A percentile compares a stretch with the other conserved stretches of the same genome.
Conservation (phyloP, 2,888 invertebrate genomes). For the Drosophila silvestris region DNA sequence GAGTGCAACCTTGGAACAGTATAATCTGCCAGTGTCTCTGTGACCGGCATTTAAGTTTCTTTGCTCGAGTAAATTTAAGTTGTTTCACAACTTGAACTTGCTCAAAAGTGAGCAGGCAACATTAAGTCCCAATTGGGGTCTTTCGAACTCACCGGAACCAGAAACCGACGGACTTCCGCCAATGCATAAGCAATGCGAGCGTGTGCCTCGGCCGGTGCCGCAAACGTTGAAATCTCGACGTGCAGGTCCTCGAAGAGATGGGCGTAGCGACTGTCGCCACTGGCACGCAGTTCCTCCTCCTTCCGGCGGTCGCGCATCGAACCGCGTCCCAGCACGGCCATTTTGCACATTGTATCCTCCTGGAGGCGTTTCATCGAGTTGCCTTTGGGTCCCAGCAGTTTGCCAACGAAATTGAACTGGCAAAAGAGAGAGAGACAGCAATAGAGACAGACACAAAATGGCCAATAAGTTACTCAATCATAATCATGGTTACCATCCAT, state of each 20-base stretch:
- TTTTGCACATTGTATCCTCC: slow-evolving; percentile 98
- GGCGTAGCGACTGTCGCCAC: slow-evolving; percentile 96
- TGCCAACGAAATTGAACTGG: slow-evolving; percentile 98
- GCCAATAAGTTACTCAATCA: slow-evolving; percentile 31
- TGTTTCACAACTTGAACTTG: slow-evolving; percentile 26
- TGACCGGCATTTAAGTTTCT: slow-evolving; percentile 40
- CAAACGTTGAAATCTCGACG: slow-evolving; percentile 96
- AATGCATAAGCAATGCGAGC: slow-evolving; percentile 93
- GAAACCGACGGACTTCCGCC: slow-evolving; percentile 92
- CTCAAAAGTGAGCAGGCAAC: not conserved
- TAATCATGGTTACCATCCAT: slow-evolving; percentile 18
- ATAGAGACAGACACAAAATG: slow-evolving; percentile 72
- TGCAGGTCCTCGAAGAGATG: slow-evolving; percentile 96
- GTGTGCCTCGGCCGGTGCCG: slow-evolving; percentile 96
- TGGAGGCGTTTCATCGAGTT: slow-evolving; percentile 96
- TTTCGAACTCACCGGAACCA: slow-evolving; percentile 89
- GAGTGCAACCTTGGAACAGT: slow-evolving; percentile 66
- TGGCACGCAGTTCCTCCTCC: slow-evolving; percentile 96
- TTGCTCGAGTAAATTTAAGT: slow-evolving; percentile 60
- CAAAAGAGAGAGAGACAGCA: not conserved
- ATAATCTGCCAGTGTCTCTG: slow-evolving; percentile 8
- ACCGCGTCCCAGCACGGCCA: slow-evolving; percentile 96
- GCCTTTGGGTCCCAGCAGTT: slow-evolving; percentile 96
- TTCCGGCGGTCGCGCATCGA: slow-evolving; percentile 97
- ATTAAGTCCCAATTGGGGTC: slow-evolving; percentile 1